These are phyloP conservation scores for Ginglymostoma cirratum DNA, from an alignment of 2,113 vertebrate genomes.

Conservation along the genomic window DNA sequence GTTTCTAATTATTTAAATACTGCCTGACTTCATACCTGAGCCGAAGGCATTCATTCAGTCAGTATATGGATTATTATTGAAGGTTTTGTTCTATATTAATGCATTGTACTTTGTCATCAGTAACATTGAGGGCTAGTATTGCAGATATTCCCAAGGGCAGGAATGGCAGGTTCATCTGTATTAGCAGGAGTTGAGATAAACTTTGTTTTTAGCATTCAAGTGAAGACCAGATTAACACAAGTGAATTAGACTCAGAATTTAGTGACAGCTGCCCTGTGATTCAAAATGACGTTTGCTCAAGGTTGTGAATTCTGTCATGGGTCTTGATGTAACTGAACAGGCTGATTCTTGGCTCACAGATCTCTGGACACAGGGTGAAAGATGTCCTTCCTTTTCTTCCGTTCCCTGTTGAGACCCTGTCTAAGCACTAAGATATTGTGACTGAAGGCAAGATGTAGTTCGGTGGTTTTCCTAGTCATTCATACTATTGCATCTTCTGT, in stretches of 20 bases:
- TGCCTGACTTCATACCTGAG: not conserved
- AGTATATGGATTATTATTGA: not conserved
- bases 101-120: not conserved
- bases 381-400: too few species aligned
- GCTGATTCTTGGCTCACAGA: too few species aligned
- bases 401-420: too few species aligned
- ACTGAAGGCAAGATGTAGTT: too few species aligned
- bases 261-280: too few species aligned
- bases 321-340: too few species aligned
- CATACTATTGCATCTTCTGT: not conserved
- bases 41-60: not conserved
- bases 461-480: too few species aligned
- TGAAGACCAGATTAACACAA: constrained; percentile 7
- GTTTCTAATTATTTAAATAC: not conserved
- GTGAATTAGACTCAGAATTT: not conserved
- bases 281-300: too few species aligned
- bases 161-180: not conserved
- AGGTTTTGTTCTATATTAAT: not conserved
- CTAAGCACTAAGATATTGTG: too few species aligned
- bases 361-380: too few species aligned
- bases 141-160: not conserved
- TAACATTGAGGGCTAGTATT: not conserved
- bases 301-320: too few species aligned
- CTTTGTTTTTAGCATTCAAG: not conserved
- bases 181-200: not conserved